Percentiles rank a stretch among this genome's conserved stretches.
Conservation (phyloP, 2,888 invertebrate species). For the Melanargia galathea region DNA sequence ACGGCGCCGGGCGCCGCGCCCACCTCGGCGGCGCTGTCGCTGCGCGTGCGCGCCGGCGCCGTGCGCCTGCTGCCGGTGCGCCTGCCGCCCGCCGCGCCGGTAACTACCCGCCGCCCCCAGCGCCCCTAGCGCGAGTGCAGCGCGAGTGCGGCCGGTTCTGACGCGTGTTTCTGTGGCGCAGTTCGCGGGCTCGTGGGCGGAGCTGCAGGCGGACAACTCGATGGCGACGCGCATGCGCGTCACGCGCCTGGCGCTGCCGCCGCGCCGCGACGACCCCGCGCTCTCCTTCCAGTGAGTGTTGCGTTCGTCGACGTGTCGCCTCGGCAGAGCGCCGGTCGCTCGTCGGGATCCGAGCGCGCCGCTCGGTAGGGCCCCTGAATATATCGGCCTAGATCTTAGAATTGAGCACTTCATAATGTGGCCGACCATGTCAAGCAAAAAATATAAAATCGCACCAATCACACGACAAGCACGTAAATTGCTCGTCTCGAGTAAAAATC, state of each 20-base stretch:
- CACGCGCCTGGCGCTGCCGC: constrained; percentile 83
- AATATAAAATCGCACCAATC: too few relatives aligned
- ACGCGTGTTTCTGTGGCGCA: constrained; percentile 38
- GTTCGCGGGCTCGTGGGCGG: constrained; percentile 80
- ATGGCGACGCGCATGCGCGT: constrained; percentile 92
- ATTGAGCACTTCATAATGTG: too few relatives aligned
- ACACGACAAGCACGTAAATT: too few relatives aligned
- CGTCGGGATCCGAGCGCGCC: too few relatives aligned
- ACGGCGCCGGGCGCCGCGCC: constrained; percentile 32
- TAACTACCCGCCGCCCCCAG: constrained; percentile 21
- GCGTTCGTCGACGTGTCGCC: neutral
- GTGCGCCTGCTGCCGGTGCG: constrained; percentile 41
- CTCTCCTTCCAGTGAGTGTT: constrained; percentile 63
- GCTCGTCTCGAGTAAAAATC: too few relatives aligned
- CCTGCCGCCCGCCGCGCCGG: constrained; percentile 54
- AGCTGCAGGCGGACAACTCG: constrained; percentile 90
- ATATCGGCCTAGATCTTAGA: too few relatives aligned
- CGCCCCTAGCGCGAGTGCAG: neutral
- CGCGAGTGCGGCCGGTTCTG: neutral
- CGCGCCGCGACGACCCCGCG: constrained; percentile 71
- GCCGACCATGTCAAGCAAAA: too few relatives aligned
- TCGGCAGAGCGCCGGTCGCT: too few relatives aligned
- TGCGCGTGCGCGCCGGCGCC: constrained; percentile 42
- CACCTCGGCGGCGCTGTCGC: constrained; percentile 31
- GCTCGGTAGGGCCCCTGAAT: too few relatives aligned